A percentile compares a stretch with the other conserved stretches of the same genome.
These are phyloP conservation scores for Ephydatia muelleri DNA, from an alignment of 37 sponge, comb jelly and placozoan genomes.

Conservation along the genomic window DNA sequence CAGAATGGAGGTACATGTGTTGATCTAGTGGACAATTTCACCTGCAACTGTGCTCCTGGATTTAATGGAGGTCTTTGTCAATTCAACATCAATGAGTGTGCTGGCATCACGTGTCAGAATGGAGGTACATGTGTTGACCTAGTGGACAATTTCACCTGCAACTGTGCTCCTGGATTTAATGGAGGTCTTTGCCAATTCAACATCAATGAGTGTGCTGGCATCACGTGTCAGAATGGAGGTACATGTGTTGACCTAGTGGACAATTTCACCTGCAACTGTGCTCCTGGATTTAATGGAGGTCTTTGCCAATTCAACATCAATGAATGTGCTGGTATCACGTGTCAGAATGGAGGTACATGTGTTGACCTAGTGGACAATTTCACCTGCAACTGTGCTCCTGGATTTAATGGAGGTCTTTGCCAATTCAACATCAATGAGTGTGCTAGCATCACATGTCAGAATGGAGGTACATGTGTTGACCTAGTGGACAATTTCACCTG, in stretches of 20 bases:
- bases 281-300: conserved; percentile 46
- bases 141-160: conserved; percentile 31
- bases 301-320: conserved; percentile 48
- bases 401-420: conserved; percentile 6
- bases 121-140: conserved; percentile 55
- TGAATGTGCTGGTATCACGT: conserved; percentile 16
- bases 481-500: conserved; percentile 1
- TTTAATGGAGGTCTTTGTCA: conserved; percentile 55
- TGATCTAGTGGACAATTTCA: conserved; percentile 11
- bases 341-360: conserved; percentile 18
- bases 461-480: conserved; percentile 32
- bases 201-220: conserved; percentile 9
- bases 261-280: conserved; percentile 44
- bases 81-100: conserved; percentile 65
- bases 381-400: conserved; percentile 28
- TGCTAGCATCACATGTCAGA: conserved; percentile 18
- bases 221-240: conserved; percentile 22
- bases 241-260: conserved; percentile 31
- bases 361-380: conserved; percentile 32
- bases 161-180: conserved; percentile 36
- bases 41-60: conserved; percentile 56
- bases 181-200: conserved; percentile 40
- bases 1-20: conserved; percentile 47
- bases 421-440: conserved; percentile 22
- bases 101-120: conserved; percentile 24